A percentile compares a stretch with the other conserved stretches of the same genome.
These are phyloP conservation scores for Pasiphila rectangulata DNA, from an alignment of 2,888 invertebrate species.

Conservation along the genomic window DNA sequence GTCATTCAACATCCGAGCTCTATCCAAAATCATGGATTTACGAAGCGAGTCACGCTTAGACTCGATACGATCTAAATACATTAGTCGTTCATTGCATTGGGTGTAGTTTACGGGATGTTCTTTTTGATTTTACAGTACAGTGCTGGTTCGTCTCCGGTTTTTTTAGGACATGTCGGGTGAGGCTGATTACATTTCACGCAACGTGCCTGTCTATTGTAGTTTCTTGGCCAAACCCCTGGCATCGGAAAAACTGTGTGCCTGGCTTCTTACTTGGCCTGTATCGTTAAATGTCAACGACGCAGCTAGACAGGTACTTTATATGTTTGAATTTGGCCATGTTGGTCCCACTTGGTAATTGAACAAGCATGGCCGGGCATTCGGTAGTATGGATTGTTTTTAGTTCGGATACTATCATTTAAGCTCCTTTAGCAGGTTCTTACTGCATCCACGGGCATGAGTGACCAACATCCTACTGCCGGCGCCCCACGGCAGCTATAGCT, in stretches of 20 bases:
- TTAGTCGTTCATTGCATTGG: conserved; percentile 6
- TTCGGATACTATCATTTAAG: too few species aligned
- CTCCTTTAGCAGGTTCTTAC: too few species aligned
- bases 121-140: conserved; percentile 12
- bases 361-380: not conserved
- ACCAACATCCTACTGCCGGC: too few species aligned
- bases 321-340: not conserved
- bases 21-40: not conserved
- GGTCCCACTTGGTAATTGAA: not conserved
- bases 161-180: not conserved
- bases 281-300: not conserved
- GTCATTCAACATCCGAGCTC: not conserved
- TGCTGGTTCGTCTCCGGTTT: conserved; percentile 3
- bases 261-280: not conserved
- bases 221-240: conserved; percentile 17
- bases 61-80: not conserved
- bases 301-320: not conserved
- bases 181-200: conserved; percentile 3
- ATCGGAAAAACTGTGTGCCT: conserved; percentile 3
- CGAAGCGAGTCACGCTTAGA: not conserved
- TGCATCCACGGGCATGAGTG: too few species aligned
- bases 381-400: not conserved
- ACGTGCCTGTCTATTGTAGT: conserved; percentile 10
- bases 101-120: conserved; percentile 16
- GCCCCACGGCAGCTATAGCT: too few species aligned